Conservation (phyloP, 2,888 invertebrate genomes). For the Heliconius aoede region DNA sequence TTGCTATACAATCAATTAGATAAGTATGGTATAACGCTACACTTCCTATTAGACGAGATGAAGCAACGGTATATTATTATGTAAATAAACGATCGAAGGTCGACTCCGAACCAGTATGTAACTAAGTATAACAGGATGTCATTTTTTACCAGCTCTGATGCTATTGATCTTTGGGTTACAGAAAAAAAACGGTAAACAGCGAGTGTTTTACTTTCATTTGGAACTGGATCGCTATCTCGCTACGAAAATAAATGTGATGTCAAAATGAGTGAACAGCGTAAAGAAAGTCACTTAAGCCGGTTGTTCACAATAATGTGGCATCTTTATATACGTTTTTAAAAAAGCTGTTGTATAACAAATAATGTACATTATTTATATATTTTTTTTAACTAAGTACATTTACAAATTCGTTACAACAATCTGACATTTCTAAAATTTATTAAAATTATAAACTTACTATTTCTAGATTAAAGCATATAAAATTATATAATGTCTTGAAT, state of each 20-base stretch:
- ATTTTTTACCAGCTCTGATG: slow-evolving; percentile 58
- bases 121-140: slow-evolving; percentile 56
- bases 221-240: slow-evolving; percentile 45
- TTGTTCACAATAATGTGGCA: background rate
- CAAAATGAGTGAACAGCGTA: slow-evolving; percentile 30
- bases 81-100: slow-evolving; percentile 61
- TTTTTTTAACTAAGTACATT: background rate
- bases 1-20: slow-evolving; percentile 18
- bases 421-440: too few relatives aligned
- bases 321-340: background rate
- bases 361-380: background rate
- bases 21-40: slow-evolving; percentile 17
- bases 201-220: slow-evolving; percentile 47
- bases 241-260: slow-evolving; percentile 37
- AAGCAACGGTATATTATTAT: slow-evolving; percentile 52
- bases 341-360: background rate
- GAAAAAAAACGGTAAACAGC: slow-evolving; percentile 69
- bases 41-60: slow-evolving; percentile 42
- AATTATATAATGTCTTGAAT: background rate
- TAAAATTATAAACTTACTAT: too few relatives aligned
- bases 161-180: slow-evolving; percentile 49
- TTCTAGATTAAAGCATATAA: background rate
- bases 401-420: too few relatives aligned
- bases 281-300: slow-evolving; percentile 25
- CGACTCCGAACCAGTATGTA: slow-evolving; percentile 58